Conservation (phyloP, 2,888 invertebrate genomes). For the Thysanoteuthis rhombus region DNA sequence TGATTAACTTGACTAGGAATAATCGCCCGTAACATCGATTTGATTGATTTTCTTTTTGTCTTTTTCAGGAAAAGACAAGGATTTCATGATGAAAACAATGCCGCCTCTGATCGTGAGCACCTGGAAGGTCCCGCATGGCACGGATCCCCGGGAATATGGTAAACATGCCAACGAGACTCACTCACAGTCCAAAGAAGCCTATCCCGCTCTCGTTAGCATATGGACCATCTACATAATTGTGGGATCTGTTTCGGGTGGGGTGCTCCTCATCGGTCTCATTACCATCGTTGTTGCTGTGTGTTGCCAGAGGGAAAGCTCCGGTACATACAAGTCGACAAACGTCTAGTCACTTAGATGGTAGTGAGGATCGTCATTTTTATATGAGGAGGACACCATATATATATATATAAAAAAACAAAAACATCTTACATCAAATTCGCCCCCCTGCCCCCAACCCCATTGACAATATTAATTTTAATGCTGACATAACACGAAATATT, state of each 20-base stretch:
- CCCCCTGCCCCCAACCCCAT: background rate
- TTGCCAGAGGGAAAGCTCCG: constrained; percentile 50
- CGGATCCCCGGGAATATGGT: constrained; percentile 12
- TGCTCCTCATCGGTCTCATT: constrained; percentile 55
- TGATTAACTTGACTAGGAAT: too few relatives aligned
- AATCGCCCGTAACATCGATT: too few relatives aligned
- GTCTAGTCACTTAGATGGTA: constrained; percentile 41
- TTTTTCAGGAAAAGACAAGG: background rate
- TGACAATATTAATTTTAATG: background rate
- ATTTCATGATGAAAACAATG: background rate
- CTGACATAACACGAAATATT: background rate
- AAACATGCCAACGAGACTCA: constrained; percentile 23
- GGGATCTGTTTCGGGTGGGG: constrained; percentile 57
- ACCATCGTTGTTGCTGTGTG: constrained; percentile 58
- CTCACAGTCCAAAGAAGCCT: background rate
- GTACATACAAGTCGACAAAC: constrained; percentile 57
- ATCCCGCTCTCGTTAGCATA: constrained; percentile 42
- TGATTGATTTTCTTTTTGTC: background rate
- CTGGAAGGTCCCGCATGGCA: background rate
- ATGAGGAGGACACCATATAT: background rate
- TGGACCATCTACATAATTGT: constrained; percentile 62
- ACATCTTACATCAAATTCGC: background rate
- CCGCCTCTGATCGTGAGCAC: background rate
- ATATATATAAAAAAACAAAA: background rate
- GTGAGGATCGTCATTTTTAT: background rate